Evolutionary conservation across 2,113 vertebrate genomes (phyloP).

Genomic region (Gymnarchus niloticus): DNA sequence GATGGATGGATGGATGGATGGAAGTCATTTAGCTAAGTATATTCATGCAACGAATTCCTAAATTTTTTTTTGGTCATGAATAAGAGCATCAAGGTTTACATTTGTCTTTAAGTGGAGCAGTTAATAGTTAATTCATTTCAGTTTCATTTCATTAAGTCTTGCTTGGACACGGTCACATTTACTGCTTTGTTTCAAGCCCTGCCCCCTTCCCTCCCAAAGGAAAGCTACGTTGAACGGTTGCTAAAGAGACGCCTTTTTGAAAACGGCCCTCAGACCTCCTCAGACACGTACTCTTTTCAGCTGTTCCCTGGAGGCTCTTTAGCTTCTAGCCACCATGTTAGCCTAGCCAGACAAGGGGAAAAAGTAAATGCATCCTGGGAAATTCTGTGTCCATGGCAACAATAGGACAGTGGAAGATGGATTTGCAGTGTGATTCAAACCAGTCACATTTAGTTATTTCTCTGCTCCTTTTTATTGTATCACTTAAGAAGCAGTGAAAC

Average conservation of each 20-base stretch:
- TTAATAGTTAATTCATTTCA: conserved; percentile 4
- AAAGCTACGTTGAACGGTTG: conserved; percentile 29
- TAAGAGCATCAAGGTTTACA: background rate
- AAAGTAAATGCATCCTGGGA: conserved; percentile 41
- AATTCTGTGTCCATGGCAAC: conserved; percentile 53
- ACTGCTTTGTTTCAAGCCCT: conserved; percentile 20
- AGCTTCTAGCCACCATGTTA: conserved; percentile 41
- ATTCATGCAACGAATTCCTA: background rate
- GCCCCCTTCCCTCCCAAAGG: conserved; percentile 25
- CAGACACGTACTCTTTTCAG: conserved; percentile 22
- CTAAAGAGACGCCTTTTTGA: conserved; percentile 40
- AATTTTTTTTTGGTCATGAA: background rate
- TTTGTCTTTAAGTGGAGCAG: background rate
- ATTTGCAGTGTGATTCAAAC: conserved; percentile 47
- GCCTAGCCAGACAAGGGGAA: conserved; percentile 27
- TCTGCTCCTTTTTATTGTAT: conserved; percentile 32
- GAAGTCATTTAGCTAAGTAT: too few relatives aligned
- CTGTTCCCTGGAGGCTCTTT: conserved; percentile 43
- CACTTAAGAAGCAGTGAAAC: conserved; percentile 15
- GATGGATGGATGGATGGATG: too few relatives aligned
- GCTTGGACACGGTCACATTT: conserved; percentile 6
- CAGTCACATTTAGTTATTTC: conserved; percentile 37
- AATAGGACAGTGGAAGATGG: conserved; percentile 48
- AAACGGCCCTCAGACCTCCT: conserved; percentile 11
- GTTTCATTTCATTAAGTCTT: background rate